Percentiles rank a stretch among this genome's conserved stretches.
Evolutionary conservation across 2,113 vertebrate genomes (phyloP).

Genomic region (Amblyopsis rosae): DNA sequence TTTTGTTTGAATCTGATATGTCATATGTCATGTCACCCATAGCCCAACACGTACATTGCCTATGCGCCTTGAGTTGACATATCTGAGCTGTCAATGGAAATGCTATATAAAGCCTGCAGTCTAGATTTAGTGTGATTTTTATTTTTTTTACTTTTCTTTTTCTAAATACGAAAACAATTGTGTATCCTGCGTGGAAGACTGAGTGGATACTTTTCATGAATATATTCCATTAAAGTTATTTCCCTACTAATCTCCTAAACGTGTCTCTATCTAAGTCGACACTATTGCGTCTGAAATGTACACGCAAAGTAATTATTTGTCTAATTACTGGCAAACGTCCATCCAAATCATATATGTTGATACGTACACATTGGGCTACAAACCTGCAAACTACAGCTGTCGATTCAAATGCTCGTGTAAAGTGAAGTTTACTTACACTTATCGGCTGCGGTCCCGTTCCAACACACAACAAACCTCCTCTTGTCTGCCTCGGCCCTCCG

Average conservation of each 20-base stretch:
- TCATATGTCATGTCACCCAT: conserved; percentile 33
- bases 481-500: conserved; percentile 36
- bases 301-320: neutral
- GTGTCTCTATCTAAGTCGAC: neutral
- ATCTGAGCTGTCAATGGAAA: neutral
- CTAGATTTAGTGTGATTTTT: no score
- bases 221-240: neutral
- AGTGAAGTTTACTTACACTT: conserved; percentile 75
- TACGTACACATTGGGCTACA: conserved; percentile 15
- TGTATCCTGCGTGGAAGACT: no score
- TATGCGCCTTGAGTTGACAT: conserved; percentile 2
- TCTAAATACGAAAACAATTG: no score
- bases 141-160: no score
- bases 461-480: conserved; percentile 39
- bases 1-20: conserved; percentile 30
- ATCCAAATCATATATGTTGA: conserved; percentile 12
- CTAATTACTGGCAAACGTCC: conserved; percentile 28
- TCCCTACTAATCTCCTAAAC: neutral
- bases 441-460: conserved; percentile 38
- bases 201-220: no score
- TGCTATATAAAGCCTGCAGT: no score
- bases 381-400: conserved; percentile 26
- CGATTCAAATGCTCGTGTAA: conserved; percentile 28
- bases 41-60: conserved; percentile 35
- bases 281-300: neutral